Conservation (phyloP, 2,797 vertebrate genomes). For the Lophius americanus region DNA sequence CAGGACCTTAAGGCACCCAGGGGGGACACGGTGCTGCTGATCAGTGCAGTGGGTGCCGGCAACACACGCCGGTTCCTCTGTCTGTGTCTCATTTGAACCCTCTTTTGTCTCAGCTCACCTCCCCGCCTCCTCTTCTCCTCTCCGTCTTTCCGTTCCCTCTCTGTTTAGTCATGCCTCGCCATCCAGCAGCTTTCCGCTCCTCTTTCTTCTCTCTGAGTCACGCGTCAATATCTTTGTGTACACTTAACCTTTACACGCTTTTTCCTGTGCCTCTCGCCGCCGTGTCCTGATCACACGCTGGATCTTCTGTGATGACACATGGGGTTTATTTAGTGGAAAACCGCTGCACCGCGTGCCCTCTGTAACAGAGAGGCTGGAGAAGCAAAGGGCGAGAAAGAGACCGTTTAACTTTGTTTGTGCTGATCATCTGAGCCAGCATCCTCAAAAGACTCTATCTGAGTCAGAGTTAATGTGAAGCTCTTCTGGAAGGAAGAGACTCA, state of each 20-base stretch:
- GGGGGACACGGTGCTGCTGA: slow-evolving; percentile 48
- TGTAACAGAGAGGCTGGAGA: slow-evolving; percentile 29
- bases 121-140: slow-evolving; percentile 19
- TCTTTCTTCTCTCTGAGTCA: slow-evolving; percentile 76
- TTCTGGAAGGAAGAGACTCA: slow-evolving; percentile 60
- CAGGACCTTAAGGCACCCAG: slow-evolving; percentile 48
- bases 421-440: slow-evolving; percentile 55
- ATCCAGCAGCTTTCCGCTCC: slow-evolving; percentile 56
- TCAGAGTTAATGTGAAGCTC: slow-evolving; percentile 69
- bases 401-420: slow-evolving; percentile 46
- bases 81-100: slow-evolving; percentile 15
- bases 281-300: slow-evolving; percentile 61
- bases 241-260: slow-evolving; percentile 77
- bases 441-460: slow-evolving; percentile 54
- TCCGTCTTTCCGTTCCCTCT: slow-evolving; percentile 25
- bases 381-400: slow-evolving; percentile 30
- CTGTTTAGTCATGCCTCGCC: slow-evolving; percentile 52
- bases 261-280: slow-evolving; percentile 51
- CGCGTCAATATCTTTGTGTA: slow-evolving; percentile 78
- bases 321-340: slow-evolving; percentile 63
- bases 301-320: slow-evolving; percentile 70
- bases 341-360: slow-evolving; percentile 38
- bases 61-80: slow-evolving; percentile 13
- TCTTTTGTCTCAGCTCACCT: slow-evolving; percentile 37
- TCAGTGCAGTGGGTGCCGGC: slow-evolving; percentile 45